Conservation (phyloP, 2,888 invertebrate species). For the Siphlonurus alternatus region DNA sequence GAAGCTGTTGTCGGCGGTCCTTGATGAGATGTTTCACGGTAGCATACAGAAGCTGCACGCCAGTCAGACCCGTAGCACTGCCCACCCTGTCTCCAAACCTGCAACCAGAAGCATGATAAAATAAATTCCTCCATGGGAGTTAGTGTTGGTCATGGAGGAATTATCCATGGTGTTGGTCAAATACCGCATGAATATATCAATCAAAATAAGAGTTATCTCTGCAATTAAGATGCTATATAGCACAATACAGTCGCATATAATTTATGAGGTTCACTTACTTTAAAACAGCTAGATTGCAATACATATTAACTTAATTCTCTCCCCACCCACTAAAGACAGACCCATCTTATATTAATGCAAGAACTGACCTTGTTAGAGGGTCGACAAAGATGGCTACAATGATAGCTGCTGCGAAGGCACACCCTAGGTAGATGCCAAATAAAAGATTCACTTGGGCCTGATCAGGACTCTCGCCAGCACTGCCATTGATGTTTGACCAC, state of each 20-base stretch:
- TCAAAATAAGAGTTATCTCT: no score
- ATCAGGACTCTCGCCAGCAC: conserved; percentile 62
- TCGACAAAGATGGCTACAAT: conserved; percentile 80
- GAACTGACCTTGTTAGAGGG: conserved; percentile 66
- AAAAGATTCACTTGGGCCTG: conserved; percentile 77
- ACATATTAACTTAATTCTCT: no score
- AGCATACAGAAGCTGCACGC: conserved; percentile 66
- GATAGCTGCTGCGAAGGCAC: conserved; percentile 68
- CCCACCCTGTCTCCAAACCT: conserved; percentile 78
- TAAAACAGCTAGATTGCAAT: no score
- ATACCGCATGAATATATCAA: no score
- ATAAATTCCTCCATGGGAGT: neutral
- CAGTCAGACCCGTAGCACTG: conserved; percentile 49
- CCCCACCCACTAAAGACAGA: no score
- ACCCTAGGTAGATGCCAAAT: conserved; percentile 73
- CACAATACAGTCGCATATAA: no score
- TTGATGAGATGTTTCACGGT: conserved; percentile 83
- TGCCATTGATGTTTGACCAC: conserved; percentile 43
- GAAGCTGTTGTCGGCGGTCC: conserved; percentile 66
- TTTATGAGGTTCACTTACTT: no score
- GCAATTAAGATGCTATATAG: no score
- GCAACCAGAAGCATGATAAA: no score
- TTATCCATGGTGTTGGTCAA: no score
- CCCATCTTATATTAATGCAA: no score
- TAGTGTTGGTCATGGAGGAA: no score